Evolutionary conservation across 2,888 invertebrate species (phyloP).

Genomic region (Sphaerophoria taeniata): DNA sequence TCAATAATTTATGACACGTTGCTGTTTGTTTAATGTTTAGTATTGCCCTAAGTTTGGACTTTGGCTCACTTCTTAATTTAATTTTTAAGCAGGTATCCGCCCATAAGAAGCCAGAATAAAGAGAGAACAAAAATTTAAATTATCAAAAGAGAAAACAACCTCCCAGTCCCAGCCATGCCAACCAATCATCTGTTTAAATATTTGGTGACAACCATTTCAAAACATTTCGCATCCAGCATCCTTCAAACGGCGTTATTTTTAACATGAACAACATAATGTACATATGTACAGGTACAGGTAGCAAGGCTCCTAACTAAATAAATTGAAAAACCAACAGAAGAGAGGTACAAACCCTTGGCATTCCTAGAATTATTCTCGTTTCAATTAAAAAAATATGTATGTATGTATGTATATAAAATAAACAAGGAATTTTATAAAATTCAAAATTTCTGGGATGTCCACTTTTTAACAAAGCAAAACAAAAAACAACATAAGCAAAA

Average conservation of each 20-base stretch:
- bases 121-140: slow-evolving; percentile 8
- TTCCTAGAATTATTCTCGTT: slow-evolving; percentile 27
- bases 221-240: slow-evolving; percentile 31
- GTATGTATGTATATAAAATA: background rate
- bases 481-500: slow-evolving; percentile 7
- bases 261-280: slow-evolving; percentile 8
- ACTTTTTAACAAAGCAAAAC: slow-evolving; percentile 33
- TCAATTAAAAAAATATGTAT: slow-evolving; percentile 38
- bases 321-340: slow-evolving; percentile 29
- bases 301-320: slow-evolving; percentile 4
- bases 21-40: too few relatives aligned
- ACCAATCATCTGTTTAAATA: slow-evolving; percentile 37
- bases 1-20: too few relatives aligned
- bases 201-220: slow-evolving; percentile 24
- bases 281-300: slow-evolving; percentile 26
- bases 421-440: slow-evolving; percentile 19
- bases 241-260: slow-evolving; percentile 18
- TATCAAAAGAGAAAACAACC: background rate
- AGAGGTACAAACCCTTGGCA: background rate
- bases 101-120: background rate
- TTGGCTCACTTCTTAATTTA: background rate
- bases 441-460: slow-evolving; percentile 33
- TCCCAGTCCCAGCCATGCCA: slow-evolving; percentile 5
- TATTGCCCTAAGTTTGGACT: too few relatives aligned
- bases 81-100: background rate